A percentile compares a stretch with the other conserved stretches of the same genome.
Conservation (phyloP, 2,888 invertebrate species). For the Diachrysia chrysitis region DNA sequence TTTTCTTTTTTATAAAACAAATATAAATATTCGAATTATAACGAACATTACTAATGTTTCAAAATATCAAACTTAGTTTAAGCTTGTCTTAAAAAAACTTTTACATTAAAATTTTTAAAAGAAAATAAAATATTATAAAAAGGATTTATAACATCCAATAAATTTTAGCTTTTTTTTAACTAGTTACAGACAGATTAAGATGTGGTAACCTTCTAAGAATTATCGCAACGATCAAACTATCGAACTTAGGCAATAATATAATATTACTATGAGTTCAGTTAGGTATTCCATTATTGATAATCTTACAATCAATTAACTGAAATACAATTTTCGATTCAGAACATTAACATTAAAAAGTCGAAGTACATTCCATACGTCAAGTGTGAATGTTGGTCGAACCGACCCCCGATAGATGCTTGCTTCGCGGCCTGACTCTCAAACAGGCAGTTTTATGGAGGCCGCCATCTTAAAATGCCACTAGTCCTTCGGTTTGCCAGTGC, state of each 20-base stretch:
- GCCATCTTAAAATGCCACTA: slow-evolving; percentile 83
- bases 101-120: too few relatives aligned
- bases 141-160: too few relatives aligned
- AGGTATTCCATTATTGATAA: not conserved
- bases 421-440: slow-evolving; percentile 80
- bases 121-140: too few relatives aligned
- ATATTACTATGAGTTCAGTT: not conserved
- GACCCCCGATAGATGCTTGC: slow-evolving; percentile 41
- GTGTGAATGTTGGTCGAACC: slow-evolving; percentile 42
- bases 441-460: slow-evolving; percentile 78
- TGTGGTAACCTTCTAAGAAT: too few relatives aligned
- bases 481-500: slow-evolving; percentile 77
- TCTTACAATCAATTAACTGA: slow-evolving; percentile 12
- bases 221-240: too few relatives aligned
- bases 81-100: too few relatives aligned
- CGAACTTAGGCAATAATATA: too few relatives aligned
- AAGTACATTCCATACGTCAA: slow-evolving; percentile 46
- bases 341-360: slow-evolving; percentile 54
- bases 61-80: too few relatives aligned
- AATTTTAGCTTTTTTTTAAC: too few relatives aligned
- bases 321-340: slow-evolving; percentile 42
- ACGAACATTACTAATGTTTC: not conserved
- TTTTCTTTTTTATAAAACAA: slow-evolving; percentile 1
- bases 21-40: not conserved
- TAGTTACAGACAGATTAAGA: too few relatives aligned